phyloP scores from a whole-genome alignment of 2,113 vertebrate genomes.

The Solenodon paradoxus region DNA sequence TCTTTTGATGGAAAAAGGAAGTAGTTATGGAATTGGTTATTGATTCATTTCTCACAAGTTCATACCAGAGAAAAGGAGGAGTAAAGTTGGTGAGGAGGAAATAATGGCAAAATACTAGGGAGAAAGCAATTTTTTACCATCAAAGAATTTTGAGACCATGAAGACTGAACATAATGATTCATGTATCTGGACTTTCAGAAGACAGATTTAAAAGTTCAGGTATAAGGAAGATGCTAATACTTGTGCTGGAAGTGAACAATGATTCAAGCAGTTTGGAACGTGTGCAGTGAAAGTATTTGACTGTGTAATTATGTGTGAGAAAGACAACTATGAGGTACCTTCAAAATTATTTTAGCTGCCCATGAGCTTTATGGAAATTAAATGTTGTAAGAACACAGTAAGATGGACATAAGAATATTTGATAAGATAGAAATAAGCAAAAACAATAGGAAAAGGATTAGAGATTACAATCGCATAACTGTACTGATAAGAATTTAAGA shows the following conservation, averaged over 20 bases:
- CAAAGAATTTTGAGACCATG: slow-evolving; percentile 17
- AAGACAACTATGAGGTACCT: not conserved
- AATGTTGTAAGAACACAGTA: not conserved
- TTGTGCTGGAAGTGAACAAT: not conserved
- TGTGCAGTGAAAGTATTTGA: not conserved
- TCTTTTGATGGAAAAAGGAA: not conserved
- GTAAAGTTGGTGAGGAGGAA: not conserved
- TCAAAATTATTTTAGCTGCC: not conserved
- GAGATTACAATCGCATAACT: not conserved
- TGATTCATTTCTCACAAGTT: not conserved
- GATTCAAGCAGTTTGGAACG: not conserved
- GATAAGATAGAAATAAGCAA: not conserved
- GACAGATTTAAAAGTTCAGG: not conserved
- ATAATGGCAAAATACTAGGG: not conserved
- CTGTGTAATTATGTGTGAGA: not conserved
- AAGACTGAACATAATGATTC: not conserved
- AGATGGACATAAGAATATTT: not conserved
- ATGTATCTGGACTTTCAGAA: not conserved
- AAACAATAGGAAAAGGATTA: not conserved
- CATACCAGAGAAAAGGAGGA: not conserved
- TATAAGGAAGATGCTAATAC: not conserved
- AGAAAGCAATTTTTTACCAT: slow-evolving; percentile 32
- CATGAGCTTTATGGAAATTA: not conserved
- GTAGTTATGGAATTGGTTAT: not conserved
- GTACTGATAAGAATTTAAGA: too few species aligned